Evolutionary conservation across 2,113 vertebrate species (phyloP).

Genomic region (Melanocharis versteri): DNA sequence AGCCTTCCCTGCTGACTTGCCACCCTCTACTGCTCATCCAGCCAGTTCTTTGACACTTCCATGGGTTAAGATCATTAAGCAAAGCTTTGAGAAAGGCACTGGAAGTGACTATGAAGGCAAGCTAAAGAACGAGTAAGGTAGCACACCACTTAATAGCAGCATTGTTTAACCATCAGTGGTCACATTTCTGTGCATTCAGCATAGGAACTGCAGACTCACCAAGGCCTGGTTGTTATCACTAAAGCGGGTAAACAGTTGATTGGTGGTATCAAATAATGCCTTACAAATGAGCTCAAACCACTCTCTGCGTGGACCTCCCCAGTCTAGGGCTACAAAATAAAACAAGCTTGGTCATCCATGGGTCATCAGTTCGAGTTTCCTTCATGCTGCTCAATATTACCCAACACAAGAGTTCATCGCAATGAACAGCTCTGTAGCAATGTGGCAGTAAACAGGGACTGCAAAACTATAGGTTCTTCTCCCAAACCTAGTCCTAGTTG

Average conservation of each 20-base stretch:
- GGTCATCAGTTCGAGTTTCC: neutral
- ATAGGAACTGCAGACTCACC: constrained; percentile 70
- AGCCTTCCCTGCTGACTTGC: neutral
- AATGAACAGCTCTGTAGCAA: neutral
- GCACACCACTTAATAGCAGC: neutral
- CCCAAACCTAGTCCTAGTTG: neutral
- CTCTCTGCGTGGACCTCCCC: constrained; percentile 95
- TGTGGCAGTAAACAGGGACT: neutral
- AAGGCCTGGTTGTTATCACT: constrained; percentile 96
- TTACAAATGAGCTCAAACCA: constrained; percentile 98
- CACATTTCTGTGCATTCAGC: neutral
- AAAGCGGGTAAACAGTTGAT: constrained; percentile 92
- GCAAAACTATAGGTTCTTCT: neutral
- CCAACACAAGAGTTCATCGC: rapidly evolving
- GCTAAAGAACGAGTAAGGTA: neutral
- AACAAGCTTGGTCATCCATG: neutral
- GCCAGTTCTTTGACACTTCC: neutral
- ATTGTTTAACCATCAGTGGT: neutral
- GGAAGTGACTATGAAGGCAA: neutral
- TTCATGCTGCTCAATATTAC: neutral
- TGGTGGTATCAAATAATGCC: constrained; percentile 92
- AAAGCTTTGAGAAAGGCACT: neutral
- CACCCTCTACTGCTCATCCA: neutral
- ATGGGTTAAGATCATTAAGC: neutral
- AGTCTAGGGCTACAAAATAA: constrained; percentile 86